Percentiles rank a stretch among this genome's conserved stretches.
Conservation (phyloP, 1,140 invertebrate genomes). For the Rhyzopertha dominica region DNA sequence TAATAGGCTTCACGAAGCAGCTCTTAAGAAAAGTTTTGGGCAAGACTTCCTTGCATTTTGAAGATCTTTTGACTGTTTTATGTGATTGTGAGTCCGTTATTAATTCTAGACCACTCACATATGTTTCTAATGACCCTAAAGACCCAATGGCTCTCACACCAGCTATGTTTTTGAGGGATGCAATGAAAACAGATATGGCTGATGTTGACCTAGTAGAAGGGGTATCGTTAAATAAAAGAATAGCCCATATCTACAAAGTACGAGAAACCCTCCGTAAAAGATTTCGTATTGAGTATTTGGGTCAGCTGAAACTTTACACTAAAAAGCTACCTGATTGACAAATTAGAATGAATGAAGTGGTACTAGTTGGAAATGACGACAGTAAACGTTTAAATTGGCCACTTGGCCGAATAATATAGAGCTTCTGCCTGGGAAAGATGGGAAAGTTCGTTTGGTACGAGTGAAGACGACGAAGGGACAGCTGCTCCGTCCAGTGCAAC, state of each 20-base stretch:
- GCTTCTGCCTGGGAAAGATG: slow-evolving; percentile 21
- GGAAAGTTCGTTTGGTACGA: slow-evolving; percentile 18
- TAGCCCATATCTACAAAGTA: slow-evolving; percentile 18
- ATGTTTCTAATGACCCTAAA: slow-evolving; percentile 26
- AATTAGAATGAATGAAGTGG: slow-evolving; percentile 15
- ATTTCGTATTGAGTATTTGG: slow-evolving; percentile 28
- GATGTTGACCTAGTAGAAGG: slow-evolving; percentile 25
- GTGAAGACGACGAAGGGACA: slow-evolving; percentile 9
- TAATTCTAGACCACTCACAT: slow-evolving; percentile 39
- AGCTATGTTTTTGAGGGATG: slow-evolving; percentile 34
- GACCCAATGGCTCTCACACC: slow-evolving; percentile 25
- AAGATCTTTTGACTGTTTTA: slow-evolving; percentile 34
- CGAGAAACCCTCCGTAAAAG: slow-evolving; percentile 20
- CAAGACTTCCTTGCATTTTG: slow-evolving; percentile 28
- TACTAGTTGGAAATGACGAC: slow-evolving; percentile 19
- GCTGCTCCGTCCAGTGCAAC: slow-evolving; percentile 3
- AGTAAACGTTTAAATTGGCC: slow-evolving; percentile 21
- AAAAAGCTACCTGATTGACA: neutral
- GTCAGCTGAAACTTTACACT: slow-evolving; percentile 8
- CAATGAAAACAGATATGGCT: slow-evolving; percentile 19
- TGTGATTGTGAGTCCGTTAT: slow-evolving; percentile 39
- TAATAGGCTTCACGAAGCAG: slow-evolving; percentile 34
- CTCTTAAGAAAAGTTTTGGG: slow-evolving; percentile 31
- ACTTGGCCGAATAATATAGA: slow-evolving; percentile 16
- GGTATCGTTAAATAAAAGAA: slow-evolving; percentile 11